phyloP scores from a whole-genome alignment of 2,888 invertebrate genomes.

The Patella ulyssiponensis region DNA sequence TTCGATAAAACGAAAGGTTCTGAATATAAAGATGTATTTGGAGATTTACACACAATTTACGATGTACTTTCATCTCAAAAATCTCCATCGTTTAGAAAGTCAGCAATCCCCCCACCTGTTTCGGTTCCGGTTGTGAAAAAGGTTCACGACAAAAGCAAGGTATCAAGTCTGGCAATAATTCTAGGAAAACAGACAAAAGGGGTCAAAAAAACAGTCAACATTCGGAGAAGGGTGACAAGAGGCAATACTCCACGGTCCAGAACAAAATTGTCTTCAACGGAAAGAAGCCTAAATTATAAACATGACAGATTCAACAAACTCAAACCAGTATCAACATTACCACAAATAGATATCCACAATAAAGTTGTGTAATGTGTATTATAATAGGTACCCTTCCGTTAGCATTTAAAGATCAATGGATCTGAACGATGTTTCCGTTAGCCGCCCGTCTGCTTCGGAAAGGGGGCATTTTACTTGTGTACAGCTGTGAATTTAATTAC shows the following conservation, averaged over 20 bases:
- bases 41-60: slow-evolving; percentile 51
- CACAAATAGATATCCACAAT: background rate
- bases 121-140: slow-evolving; percentile 18
- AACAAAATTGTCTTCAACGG: slow-evolving; percentile 10
- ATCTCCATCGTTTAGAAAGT: slow-evolving; percentile 56
- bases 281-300: too few species aligned
- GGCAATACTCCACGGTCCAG: slow-evolving; percentile 17
- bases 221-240: slow-evolving; percentile 28
- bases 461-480: too few species aligned
- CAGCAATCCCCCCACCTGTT: slow-evolving; percentile 44
- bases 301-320: background rate
- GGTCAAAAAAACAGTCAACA: slow-evolving; percentile 28
- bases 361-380: background rate
- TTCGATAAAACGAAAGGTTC: slow-evolving; percentile 47
- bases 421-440: too few species aligned
- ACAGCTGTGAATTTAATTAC: too few species aligned
- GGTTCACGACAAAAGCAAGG: slow-evolving; percentile 31
- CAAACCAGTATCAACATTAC: slow-evolving; percentile 3
- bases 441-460: too few species aligned
- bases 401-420: too few species aligned
- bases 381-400: too few species aligned
- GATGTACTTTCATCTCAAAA: slow-evolving; percentile 53
- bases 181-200: slow-evolving; percentile 49
- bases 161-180: slow-evolving; percentile 55
- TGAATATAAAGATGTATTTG: slow-evolving; percentile 42